A percentile compares a stretch with the other conserved stretches of the same genome.
Evolutionary conservation across 2,797 vertebrate species (phyloP).

Genomic region (Apodemus agrarius): DNA sequence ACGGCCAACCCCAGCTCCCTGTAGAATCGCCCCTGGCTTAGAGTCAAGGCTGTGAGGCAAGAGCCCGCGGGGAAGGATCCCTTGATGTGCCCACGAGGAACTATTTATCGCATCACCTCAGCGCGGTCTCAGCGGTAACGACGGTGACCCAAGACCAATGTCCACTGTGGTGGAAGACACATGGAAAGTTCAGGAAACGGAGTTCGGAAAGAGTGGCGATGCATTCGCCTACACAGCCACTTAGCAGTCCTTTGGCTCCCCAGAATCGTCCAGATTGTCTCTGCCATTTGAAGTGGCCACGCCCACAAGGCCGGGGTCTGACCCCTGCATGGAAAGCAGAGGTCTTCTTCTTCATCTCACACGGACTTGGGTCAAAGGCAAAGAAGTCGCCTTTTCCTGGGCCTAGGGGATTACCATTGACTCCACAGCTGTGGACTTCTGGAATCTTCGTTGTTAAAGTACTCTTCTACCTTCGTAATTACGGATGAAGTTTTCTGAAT

Average conservation of each 20-base stretch:
- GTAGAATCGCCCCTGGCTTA: not conserved
- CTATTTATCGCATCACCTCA: not conserved
- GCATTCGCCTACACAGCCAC: not conserved
- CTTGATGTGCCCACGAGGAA: not conserved
- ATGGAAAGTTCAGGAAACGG: slow-evolving; percentile 33
- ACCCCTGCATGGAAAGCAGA: not conserved
- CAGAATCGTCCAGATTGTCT: not conserved
- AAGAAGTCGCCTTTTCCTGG: not conserved
- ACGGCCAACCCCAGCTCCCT: not conserved
- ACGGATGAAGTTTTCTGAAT: not conserved
- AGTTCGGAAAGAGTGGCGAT: not conserved
- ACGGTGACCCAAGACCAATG: accelerated
- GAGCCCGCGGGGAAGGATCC: not conserved
- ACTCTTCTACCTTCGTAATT: not conserved
- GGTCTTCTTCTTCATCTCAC: not conserved
- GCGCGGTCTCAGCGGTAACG: accelerated
- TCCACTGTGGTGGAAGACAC: not conserved
- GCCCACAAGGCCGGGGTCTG: not conserved
- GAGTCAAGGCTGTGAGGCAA: not conserved
- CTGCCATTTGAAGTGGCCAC: not conserved
- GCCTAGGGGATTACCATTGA: too few species aligned
- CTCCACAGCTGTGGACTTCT: not conserved
- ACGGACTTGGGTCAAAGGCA: not conserved
- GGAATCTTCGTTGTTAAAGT: not conserved
- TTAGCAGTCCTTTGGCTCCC: not conserved